phyloP scores from a whole-genome alignment of 2,888 invertebrate genomes.

The Abscondita cerata region DNA sequence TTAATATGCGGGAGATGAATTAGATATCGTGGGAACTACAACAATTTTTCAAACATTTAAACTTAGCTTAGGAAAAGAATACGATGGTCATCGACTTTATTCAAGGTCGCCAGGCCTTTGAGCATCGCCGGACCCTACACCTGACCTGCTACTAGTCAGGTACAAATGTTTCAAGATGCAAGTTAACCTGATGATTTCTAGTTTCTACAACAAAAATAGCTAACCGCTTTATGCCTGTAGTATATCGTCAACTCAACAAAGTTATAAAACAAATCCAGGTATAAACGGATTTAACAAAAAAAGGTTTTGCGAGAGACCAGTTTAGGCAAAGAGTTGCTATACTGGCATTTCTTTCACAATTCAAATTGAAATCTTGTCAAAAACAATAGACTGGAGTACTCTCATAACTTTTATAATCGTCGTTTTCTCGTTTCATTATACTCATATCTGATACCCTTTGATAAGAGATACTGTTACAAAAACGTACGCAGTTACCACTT shows the following conservation, averaged over 20 bases:
- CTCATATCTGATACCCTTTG: too few species aligned
- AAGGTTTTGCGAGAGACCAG: too few species aligned
- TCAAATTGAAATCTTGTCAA: too few species aligned
- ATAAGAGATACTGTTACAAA: too few species aligned
- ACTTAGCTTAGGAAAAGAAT: constrained; percentile 28
- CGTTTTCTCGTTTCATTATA: too few species aligned
- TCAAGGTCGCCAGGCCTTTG: constrained; percentile 43
- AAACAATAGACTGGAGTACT: too few species aligned
- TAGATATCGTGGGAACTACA: constrained; percentile 32
- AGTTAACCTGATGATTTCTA: constrained; percentile 27
- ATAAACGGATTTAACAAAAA: too few species aligned
- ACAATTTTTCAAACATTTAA: constrained; percentile 25
- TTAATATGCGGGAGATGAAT: constrained; percentile 4
- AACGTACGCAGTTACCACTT: too few species aligned
- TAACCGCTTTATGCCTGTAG: constrained; percentile 8
- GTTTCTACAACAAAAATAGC: constrained; percentile 28
- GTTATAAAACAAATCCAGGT: constrained; percentile 6
- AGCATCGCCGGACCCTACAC: constrained; percentile 35
- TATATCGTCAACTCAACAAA: neutral
- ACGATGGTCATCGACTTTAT: constrained; percentile 41
- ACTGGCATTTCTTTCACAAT: too few species aligned
- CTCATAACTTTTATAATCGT: too few species aligned
- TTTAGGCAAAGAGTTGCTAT: too few species aligned
- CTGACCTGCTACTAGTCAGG: constrained; percentile 33
- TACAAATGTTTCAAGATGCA: constrained; percentile 29